Conservation (phyloP, 2,797 vertebrate genomes). For the Sebastes dallii region DNA sequence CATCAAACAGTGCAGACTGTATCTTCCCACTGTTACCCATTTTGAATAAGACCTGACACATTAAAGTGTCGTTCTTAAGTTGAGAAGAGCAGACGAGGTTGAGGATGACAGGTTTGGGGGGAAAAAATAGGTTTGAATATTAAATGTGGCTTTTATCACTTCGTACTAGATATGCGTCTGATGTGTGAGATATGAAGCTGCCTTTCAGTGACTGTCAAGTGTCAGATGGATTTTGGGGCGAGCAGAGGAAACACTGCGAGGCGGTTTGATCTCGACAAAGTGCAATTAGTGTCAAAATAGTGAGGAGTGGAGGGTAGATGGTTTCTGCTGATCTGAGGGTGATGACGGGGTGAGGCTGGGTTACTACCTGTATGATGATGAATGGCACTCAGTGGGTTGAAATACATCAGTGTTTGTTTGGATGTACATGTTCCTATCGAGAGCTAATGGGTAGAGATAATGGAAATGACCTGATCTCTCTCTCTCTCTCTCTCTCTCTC, state of each 20-base stretch:
- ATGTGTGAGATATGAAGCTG: conserved; percentile 43
- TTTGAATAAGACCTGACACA: conserved; percentile 28
- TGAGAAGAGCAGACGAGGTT: conserved; percentile 17
- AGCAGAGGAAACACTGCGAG: conserved; percentile 43
- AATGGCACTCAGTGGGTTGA: not conserved
- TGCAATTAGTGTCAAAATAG: conserved; percentile 74
- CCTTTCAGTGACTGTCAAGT: conserved; percentile 59
- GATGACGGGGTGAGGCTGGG: conserved; percentile 15
- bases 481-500: not conserved
- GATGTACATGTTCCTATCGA: not conserved
- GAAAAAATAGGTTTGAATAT: conserved; percentile 51
- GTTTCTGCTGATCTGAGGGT: conserved; percentile 41
- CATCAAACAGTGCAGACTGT: conserved; percentile 22
- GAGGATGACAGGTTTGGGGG: not conserved
- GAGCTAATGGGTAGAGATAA: not conserved
- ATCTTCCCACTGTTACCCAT: not conserved
- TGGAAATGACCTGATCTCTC: not conserved
- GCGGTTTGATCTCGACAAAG: conserved; percentile 64
- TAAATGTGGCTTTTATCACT: conserved; percentile 68
- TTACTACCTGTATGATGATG: conserved; percentile 27
- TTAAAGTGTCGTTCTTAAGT: conserved; percentile 36
- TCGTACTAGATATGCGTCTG: conserved; percentile 37
- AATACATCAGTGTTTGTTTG: conserved; percentile 11
- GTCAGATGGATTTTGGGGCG: conserved; percentile 52
- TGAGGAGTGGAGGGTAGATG: conserved; percentile 29